Conservation (phyloP, 2,888 invertebrate genomes). For the Hesperia comma region DNA sequence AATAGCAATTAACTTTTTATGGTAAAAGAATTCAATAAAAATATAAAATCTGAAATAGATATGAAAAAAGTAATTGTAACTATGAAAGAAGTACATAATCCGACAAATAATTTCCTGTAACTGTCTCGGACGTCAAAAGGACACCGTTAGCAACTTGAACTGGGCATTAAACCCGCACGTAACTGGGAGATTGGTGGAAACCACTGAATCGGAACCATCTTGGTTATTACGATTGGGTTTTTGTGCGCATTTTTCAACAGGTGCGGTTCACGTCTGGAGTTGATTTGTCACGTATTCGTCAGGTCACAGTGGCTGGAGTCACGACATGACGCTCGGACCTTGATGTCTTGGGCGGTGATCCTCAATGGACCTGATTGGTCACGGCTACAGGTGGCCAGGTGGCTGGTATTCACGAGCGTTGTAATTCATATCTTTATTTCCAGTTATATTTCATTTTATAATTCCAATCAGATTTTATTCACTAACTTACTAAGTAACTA, state of each 20-base stretch:
- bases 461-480: too few relatives aligned
- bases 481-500: too few relatives aligned
- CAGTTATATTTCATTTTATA: background rate
- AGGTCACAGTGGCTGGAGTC: conserved; percentile 47
- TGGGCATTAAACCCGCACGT: conserved; percentile 31
- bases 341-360: background rate
- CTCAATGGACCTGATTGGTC: conserved; percentile 54
- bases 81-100: too few relatives aligned
- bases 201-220: conserved; percentile 33
- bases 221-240: conserved; percentile 37
- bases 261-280: conserved; percentile 51
- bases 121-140: too few relatives aligned
- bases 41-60: too few relatives aligned
- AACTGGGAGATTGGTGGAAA: conserved; percentile 27
- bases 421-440: background rate
- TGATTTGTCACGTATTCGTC: conserved; percentile 52
- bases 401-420: conserved; percentile 44
- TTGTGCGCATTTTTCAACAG: conserved; percentile 41
- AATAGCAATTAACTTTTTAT: too few relatives aligned
- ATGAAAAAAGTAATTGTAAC: too few relatives aligned
- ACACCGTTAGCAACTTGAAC: too few relatives aligned
- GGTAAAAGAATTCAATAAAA: too few relatives aligned
- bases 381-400: conserved; percentile 68
- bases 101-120: too few relatives aligned
- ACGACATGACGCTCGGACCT: background rate